Base-by-base conservation (phyloP, 2,113 vertebrate genomes). In the Notarius quadriscutis region DNA sequence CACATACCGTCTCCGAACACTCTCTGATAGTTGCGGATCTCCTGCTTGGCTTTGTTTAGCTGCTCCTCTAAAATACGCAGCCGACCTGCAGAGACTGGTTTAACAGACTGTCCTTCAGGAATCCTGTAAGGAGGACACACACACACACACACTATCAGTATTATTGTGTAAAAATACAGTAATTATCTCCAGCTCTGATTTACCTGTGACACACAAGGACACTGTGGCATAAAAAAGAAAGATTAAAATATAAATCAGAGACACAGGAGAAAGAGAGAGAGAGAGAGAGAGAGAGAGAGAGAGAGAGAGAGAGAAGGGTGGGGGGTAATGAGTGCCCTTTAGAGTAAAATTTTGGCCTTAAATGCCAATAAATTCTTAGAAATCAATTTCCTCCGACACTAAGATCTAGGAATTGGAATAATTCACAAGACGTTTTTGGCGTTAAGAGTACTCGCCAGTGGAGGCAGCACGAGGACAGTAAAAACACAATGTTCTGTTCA, bases 11-110 rank as follows among this genome's bases (percentile, higher is more conserved):
- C 96, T 94, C 96, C 96, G 84, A 96, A 96, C 89, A 94, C 93
- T 93, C 96, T 97, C 94, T 98, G 98, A 91, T 97, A 98, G 94
- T 94, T 98, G 95, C 97, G 96, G 94, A 99, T 98, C 95, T 99
- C 97, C 95, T 98, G 97, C 95, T 99, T 99, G 95, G 98, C 98
- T 95, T 96, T 96, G 94, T 96, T 93, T 89, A 99, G 96, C 93
- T 99, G 97, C 80, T 98, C 97, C 92, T 99, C 97, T 95, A 99
- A 95, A 92, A 96, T 95, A 91, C 96, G 97, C 87, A 99, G 94
- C 90, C 96, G 96, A 93, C 97, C 97, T 75, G 95, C 96, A 81
- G 97, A 97, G 84, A 97, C 93, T 22, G 95, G 94, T 17, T 96
- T 97, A 53, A 98, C 98, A 86, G 96, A 92, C 85, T 98, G 97